Evolutionary conservation across 2,888 invertebrate species (phyloP), one percentile per base, ranked within the genome.

Genomic region (Pristionchus arcanus): DNA sequence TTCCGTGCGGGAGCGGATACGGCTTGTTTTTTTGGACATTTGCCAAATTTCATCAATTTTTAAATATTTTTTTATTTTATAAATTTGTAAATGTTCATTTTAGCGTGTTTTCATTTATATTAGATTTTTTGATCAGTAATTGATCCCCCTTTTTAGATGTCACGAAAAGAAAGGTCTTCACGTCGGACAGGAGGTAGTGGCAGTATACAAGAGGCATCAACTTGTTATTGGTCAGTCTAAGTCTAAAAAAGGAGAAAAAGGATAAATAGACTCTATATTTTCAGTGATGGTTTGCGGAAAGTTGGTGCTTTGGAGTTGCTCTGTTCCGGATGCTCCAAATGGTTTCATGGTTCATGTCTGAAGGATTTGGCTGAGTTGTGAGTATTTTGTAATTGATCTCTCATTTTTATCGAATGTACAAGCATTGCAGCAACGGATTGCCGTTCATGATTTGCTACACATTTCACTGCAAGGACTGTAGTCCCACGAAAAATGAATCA

Each of bases 371-470:
- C 91, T 49, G 93, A 94, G 25, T 92, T 95, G 95, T 95, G 86
- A 91, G 93, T 92, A 59, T 34, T 25, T 53, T 34, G 28, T 28
- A 13, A 53, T 13, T 9, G 13, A 9, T 49, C 42, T 42, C 42
- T 49, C 42, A 53, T 25, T 49, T 83, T n/a, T 53, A 13, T 53
- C 4, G 55, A 4, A 55, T 21, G 19, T 4, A 55, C 19, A 21
- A 11, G 49, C 37, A 3, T 37, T 25, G 21, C 92, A 94, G 92
- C 81, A 93, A 93, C 84, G 95, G 94, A 1, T 91, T 95, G 34
- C 92, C 94, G 7, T 95, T 94, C 90, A 95, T 95, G 95, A 94
- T 95, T 11, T 94, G 94, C 87, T 95, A 95, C 89, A 91, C 90
- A n/a, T 95, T 95, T 91, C 89, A 91, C 28, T 95, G 95, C 90